phyloP scores from a whole-genome alignment of 2,888 invertebrate species.

The Eupelmus urozonus region DNA sequence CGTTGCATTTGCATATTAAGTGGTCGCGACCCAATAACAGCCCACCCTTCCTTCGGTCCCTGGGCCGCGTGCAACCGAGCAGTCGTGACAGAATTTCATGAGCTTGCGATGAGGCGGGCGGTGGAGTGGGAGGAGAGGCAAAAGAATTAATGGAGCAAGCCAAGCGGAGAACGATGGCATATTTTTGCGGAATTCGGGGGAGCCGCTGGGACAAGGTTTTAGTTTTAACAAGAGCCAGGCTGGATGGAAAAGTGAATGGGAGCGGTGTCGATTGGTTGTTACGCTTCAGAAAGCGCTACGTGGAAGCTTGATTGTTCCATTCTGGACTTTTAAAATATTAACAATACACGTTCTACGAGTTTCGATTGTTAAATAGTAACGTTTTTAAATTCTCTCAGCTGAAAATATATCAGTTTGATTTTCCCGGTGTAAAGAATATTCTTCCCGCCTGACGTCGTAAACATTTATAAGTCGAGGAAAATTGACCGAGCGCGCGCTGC shows the following conservation, averaged over 20 bases:
- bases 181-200: slow-evolving; percentile 19
- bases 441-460: neutral
- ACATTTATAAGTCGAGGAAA: slow-evolving; percentile 29
- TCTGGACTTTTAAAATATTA: too few relatives aligned
- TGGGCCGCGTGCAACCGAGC: neutral
- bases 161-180: neutral
- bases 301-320: too few relatives aligned
- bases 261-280: too few relatives aligned
- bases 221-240: too few relatives aligned
- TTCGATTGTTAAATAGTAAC: neutral
- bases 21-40: slow-evolving; percentile 76
- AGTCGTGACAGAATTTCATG: slow-evolving; percentile 59
- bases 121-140: slow-evolving; percentile 16
- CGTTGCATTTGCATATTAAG: slow-evolving; percentile 76
- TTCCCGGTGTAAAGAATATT: too few relatives aligned
- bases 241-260: too few relatives aligned
- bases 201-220: slow-evolving; percentile 14
- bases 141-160: slow-evolving; percentile 37
- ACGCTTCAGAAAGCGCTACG: too few relatives aligned
- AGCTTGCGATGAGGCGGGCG: slow-evolving; percentile 6
- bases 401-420: too few relatives aligned
- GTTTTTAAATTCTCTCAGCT: too few relatives aligned
- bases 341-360: neutral
- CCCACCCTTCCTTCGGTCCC: slow-evolving; percentile 57
- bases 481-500: neutral